A percentile compares a stretch with the other conserved stretches of the same genome.
These are phyloP conservation scores for Holotrichia oblita DNA, from an alignment of 1,140 invertebrate species.

Conservation along the genomic window DNA sequence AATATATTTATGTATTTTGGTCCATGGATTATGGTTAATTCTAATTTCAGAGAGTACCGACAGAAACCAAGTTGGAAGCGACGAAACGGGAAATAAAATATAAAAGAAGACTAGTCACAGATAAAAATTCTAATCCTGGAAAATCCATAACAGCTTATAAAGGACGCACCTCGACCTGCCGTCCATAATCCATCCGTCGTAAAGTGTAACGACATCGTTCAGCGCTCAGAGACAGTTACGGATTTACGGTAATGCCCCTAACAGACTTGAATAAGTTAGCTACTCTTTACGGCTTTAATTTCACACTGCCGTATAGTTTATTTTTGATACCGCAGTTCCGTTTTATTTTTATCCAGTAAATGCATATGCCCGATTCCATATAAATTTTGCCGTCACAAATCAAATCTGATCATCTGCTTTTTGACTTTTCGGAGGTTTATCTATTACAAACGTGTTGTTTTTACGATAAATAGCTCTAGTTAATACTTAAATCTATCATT, in stretches of 20 bases:
- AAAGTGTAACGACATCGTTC: constrained; percentile 53
- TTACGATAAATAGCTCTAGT: too few species aligned
- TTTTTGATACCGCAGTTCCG: background rate
- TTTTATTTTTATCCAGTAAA: background rate
- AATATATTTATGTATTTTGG: too few species aligned
- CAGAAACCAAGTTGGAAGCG: background rate
- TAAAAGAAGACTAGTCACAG: background rate
- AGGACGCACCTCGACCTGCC: constrained; percentile 45
- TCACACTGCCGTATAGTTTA: constrained; percentile 18
- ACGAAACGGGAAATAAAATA: background rate
- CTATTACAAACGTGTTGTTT: too few species aligned
- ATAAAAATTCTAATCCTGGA: constrained; percentile 17
- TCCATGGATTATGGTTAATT: too few species aligned
- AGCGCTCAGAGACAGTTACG: constrained; percentile 51
- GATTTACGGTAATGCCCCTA: constrained; percentile 53
- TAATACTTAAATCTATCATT: too few species aligned
- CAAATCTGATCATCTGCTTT: too few species aligned
- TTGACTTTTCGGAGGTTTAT: too few species aligned
- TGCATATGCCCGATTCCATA: background rate
- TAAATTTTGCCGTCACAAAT: too few species aligned
- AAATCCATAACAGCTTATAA: constrained; percentile 40
- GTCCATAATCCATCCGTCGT: constrained; percentile 54
- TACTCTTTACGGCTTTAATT: constrained; percentile 50
- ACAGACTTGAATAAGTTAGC: constrained; percentile 53
- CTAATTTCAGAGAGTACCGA: background rate